A percentile compares a stretch with the other conserved stretches of the same genome.
phyloP scores from a whole-genome alignment of 2,113 vertebrate species.

The Galeopterus variegatus region DNA sequence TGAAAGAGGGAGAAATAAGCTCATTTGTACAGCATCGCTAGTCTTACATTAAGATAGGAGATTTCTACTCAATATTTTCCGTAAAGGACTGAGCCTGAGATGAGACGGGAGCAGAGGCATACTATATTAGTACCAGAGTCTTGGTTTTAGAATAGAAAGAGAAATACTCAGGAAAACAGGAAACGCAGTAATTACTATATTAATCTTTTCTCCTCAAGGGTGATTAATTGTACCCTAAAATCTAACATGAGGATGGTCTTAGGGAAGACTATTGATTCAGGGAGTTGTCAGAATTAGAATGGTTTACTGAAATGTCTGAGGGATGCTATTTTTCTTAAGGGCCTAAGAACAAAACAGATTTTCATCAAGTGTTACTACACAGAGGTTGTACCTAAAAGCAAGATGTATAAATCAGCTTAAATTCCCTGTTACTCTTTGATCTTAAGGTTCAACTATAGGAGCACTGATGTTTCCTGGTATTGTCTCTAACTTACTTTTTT shows the following conservation, averaged over 20 bases:
- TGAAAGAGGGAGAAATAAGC: slow-evolving; percentile 31
- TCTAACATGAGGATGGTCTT: neutral
- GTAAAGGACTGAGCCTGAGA: neutral
- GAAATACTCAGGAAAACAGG: slow-evolving; percentile 26
- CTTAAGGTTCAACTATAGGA: neutral
- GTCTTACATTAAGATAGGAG: slow-evolving; percentile 52
- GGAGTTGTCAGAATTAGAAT: slow-evolving; percentile 13
- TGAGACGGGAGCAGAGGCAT: neutral
- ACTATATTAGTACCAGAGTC: neutral
- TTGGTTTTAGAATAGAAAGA: slow-evolving; percentile 15
- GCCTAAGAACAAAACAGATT: neutral
- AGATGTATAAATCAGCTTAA: neutral
- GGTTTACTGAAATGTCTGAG: neutral
- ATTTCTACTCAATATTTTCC: neutral
- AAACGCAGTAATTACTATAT: neutral
- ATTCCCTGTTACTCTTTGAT: slow-evolving; percentile 38
- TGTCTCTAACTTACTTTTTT: neutral
- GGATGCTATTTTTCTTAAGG: neutral
- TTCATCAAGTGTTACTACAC: neutral
- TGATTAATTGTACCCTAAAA: slow-evolving; percentile 42
- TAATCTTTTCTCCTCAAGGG: neutral
- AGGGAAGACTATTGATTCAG: neutral
- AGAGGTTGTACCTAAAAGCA: neutral
- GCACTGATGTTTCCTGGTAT: neutral
- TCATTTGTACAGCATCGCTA: neutral